Base-by-base conservation (phyloP, 2,113 vertebrate species). In the Xyliphius kryptos region DNA sequence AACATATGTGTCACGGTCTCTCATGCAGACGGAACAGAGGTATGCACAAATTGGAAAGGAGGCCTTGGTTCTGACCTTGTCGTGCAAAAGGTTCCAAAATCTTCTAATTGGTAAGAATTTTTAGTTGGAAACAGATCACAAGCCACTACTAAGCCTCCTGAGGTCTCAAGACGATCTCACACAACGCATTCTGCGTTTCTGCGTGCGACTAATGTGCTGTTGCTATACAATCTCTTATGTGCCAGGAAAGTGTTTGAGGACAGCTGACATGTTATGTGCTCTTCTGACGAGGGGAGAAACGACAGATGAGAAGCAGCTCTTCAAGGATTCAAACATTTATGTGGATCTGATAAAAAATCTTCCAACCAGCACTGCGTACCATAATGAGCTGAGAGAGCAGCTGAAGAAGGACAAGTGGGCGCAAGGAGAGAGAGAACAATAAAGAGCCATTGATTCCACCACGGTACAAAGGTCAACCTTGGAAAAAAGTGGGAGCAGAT, bases 41-140 rank as follows among this genome's bases (percentile, higher is more conserved):
- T 57, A 61, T 9, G 5, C 46, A 62, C 15, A 53, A 13, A 48
- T 70, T 2, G 68, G 63, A 14, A 61, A 65, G n/a, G n/a, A n/a
- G 21, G 46, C 15, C 60, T 2, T 10, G 9, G 13, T 15, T 37
- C 38, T 21, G 26, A 17, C 0, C 40, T 73, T 16, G 63, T 16
- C 40, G 3, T 56, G 32, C 9, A n/a, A 56, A 19, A 41, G 54
- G 54, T 53, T 53, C 20, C 10, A 6, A 13, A 32, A 53, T 12
- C 26, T 53, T 21, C 19, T 53, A 2, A 11, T 53, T 11, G 20
- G 50, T 1, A 21, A 19, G n/a, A 17, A 58, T 2, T 58, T 58
- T 8, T 3, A 12, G 1, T 10, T 38, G 12, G 54, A 41, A 14
- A 58, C 41, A 1, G 40, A 22, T 3, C 21, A 43, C 19, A 41